These are phyloP conservation scores for Drosophila lini DNA, from an alignment of 1,140 invertebrate species.

Conservation along the genomic window DNA sequence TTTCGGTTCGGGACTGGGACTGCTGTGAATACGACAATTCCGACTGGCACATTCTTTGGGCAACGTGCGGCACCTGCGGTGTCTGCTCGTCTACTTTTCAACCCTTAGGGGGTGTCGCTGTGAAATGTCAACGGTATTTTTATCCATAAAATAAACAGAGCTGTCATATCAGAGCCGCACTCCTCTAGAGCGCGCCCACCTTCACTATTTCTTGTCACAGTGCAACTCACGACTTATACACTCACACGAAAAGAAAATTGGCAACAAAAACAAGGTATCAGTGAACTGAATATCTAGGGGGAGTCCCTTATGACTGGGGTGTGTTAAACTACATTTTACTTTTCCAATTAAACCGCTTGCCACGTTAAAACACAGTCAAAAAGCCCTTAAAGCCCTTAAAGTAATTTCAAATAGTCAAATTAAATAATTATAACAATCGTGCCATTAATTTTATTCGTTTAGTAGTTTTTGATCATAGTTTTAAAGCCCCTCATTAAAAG, in stretches of 20 bases:
- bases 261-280: neutral
- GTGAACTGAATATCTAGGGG: neutral
- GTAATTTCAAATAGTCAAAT: too few relatives aligned
- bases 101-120: constrained; percentile 22
- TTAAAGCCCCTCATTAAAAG: too few relatives aligned
- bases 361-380: too few relatives aligned
- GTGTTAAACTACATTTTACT: neutral
- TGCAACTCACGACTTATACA: constrained; percentile 8
- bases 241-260: constrained; percentile 5
- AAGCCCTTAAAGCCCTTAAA: too few relatives aligned
- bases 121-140: constrained; percentile 78
- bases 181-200: neutral
- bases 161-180: constrained; percentile 28
- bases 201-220: constrained; percentile 15
- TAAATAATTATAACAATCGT: too few relatives aligned
- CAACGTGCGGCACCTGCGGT: constrained; percentile 28
- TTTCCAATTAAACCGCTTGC: neutral
- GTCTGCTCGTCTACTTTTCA: constrained; percentile 33
- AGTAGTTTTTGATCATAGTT: neutral
- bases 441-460: neutral
- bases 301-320: neutral
- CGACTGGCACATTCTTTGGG: constrained; percentile 28
- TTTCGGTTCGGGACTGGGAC: constrained; percentile 15
- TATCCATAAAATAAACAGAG: constrained; percentile 59
- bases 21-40: constrained; percentile 29